A percentile compares a stretch with the other conserved stretches of the same genome.
Conservation (phyloP, 1,140 invertebrate species). For the Megalonaias nervosa region DNA sequence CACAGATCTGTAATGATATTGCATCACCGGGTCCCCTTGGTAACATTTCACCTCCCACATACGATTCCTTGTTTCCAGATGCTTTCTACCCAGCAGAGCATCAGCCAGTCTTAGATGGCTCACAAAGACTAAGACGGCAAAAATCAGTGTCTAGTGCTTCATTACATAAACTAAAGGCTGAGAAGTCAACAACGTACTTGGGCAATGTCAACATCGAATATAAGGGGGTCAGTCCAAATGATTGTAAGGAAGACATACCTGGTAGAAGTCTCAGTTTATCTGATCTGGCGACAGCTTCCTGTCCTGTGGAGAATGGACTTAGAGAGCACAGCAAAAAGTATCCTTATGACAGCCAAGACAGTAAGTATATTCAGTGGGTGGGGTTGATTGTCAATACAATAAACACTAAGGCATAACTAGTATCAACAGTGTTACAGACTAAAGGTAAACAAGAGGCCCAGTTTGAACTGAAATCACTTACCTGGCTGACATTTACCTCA, state of each 20-base stretch:
- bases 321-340: slow-evolving; percentile 31
- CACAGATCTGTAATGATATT: neutral
- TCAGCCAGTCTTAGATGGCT: slow-evolving; percentile 33
- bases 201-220: neutral
- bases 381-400: neutral
- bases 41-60: slow-evolving; percentile 18
- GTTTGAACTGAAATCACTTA: no score
- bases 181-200: neutral
- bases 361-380: slow-evolving; percentile 17
- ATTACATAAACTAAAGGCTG: slow-evolving; percentile 29
- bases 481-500: no score
- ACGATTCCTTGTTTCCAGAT: slow-evolving; percentile 38
- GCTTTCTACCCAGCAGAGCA: slow-evolving; percentile 14
- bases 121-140: slow-evolving; percentile 22
- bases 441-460: no score
- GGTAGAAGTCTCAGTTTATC: slow-evolving; percentile 49
- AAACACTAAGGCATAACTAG: no score
- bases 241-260: slow-evolving; percentile 28
- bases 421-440: no score
- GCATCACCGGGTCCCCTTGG: neutral
- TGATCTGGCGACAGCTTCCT: slow-evolving; percentile 33
- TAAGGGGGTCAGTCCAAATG: neutral
- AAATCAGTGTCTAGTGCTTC: slow-evolving; percentile 42
- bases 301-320: slow-evolving; percentile 30
- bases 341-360: slow-evolving; percentile 21